Conservation (phyloP, 2,113 vertebrate species). For the Cygnus buccinator region DNA sequence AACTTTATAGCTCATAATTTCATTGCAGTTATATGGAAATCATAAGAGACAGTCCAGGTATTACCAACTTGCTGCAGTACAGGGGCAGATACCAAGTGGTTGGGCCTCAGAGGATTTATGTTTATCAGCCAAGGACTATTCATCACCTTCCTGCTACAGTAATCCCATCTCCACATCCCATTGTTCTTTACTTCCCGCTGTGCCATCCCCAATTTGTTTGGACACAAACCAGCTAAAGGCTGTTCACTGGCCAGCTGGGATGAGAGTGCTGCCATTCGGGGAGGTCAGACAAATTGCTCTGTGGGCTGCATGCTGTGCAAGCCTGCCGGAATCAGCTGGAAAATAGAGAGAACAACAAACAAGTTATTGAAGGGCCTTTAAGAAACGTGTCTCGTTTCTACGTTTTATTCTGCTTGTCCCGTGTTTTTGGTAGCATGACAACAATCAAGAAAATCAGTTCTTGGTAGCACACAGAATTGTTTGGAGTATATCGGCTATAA, state of each 20-base stretch:
- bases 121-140: neutral
- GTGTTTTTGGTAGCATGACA: neutral
- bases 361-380: neutral
- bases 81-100: neutral
- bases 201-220: neutral
- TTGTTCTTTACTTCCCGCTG: neutral
- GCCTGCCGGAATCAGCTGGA: constrained; percentile 31
- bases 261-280: neutral
- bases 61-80: neutral
- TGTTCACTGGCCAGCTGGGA: neutral
- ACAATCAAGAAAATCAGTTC: neutral
- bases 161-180: neutral
- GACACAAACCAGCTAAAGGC: neutral
- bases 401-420: accelerated
- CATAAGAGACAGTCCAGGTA: neutral
- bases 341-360: neutral
- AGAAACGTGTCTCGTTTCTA: neutral
- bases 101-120: neutral
- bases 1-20: neutral
- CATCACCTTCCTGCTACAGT: neutral
- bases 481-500: neutral
- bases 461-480: neutral
- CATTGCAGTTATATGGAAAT: neutral
- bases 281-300: neutral
- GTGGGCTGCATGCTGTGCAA: neutral